A percentile compares a stretch with the other conserved stretches of the same genome.
These are phyloP conservation scores for Gavialis gangeticus DNA, from an alignment of 2,113 vertebrate genomes.

Conservation along the genomic window DNA sequence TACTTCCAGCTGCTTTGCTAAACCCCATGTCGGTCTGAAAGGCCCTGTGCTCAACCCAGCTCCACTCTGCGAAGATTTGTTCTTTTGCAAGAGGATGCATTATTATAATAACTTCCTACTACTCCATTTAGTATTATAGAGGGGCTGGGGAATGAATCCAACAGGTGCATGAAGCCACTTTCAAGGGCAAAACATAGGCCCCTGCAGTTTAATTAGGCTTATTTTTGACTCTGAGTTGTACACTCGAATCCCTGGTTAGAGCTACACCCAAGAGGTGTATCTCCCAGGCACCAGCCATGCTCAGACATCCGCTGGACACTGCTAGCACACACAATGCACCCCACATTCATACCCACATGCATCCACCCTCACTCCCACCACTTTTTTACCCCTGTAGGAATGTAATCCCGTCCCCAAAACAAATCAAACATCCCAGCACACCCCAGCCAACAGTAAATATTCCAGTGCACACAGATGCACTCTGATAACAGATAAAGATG, in stretches of 20 bases:
- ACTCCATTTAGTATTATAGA: background rate
- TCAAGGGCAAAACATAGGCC: background rate
- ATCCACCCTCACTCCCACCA: background rate
- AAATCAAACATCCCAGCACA: background rate
- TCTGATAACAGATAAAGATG: background rate
- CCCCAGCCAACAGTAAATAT: background rate
- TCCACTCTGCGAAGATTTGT: background rate
- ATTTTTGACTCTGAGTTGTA: accelerated
- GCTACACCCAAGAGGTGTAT: background rate
- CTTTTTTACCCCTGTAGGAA: background rate
- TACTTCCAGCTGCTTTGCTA: accelerated
- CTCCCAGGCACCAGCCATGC: background rate
- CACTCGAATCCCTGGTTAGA: accelerated
- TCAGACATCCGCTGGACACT: background rate
- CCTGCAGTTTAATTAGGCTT: background rate
- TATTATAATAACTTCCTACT: background rate
- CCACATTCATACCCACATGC: background rate
- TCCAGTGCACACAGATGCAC: background rate
- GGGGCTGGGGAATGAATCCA: background rate
- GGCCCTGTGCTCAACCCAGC: background rate
- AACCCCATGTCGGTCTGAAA: accelerated
- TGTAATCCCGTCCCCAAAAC: background rate
- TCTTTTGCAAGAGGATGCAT: background rate
- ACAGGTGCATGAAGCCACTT: background rate
- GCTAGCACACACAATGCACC: background rate